These are phyloP conservation scores for Scyliorhinus canicula DNA, from an alignment of 2,797 vertebrate species.

Conservation along the genomic window DNA sequence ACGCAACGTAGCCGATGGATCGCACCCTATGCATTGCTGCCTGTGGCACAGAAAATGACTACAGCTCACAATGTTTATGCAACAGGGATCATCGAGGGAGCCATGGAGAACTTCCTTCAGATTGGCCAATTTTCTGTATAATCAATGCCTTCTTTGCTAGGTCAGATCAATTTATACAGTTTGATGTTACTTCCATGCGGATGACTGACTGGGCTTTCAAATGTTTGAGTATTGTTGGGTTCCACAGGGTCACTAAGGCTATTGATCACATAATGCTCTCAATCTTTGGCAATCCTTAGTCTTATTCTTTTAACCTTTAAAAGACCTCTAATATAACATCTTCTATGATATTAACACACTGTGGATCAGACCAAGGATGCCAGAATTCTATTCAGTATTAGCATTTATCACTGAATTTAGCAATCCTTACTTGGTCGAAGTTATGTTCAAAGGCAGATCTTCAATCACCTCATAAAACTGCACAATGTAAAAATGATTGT, in stretches of 20 bases:
- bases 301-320: background rate
- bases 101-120: background rate
- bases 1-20: too few species aligned
- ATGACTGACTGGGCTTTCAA: background rate
- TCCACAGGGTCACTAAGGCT: background rate
- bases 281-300: background rate
- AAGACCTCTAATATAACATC: background rate
- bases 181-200: background rate
- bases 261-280: background rate
- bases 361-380: background rate
- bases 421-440: background rate
- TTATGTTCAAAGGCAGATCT: slow-evolving; percentile 10
- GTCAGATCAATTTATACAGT: background rate
- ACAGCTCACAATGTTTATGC: background rate
- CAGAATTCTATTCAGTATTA: background rate
- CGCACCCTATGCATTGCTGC: background rate
- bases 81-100: background rate
- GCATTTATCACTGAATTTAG: background rate
- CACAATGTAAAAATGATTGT: background rate
- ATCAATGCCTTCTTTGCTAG: background rate
- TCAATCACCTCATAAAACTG: background rate
- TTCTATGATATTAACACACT: background rate
- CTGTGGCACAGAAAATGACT: background rate
- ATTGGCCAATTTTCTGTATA: background rate
- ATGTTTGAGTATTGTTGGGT: background rate